Evolutionary conservation across 1,140 invertebrate genomes (phyloP).

Genomic region (Aphelenchoides avenae): DNA sequence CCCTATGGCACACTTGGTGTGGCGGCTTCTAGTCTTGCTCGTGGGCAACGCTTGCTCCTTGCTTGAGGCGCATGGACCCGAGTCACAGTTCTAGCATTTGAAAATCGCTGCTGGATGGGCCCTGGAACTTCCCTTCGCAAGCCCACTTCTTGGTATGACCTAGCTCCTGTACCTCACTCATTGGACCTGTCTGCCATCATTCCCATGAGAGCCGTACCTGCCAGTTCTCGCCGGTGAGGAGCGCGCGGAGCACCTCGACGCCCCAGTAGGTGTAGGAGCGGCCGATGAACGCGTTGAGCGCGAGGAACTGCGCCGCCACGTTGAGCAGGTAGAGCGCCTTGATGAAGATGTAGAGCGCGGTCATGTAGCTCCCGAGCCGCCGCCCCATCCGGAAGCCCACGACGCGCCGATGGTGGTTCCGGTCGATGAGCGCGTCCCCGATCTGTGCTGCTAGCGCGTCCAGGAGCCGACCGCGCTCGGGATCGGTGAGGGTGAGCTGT

Average conservation of each 20-base stretch:
- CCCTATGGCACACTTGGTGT: no score
- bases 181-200: no score
- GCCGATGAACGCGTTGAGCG: slow-evolving; percentile 63
- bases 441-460: slow-evolving; percentile 5
- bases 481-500: slow-evolving; percentile 1
- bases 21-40: no score
- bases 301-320: slow-evolving; percentile 62
- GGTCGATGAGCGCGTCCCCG: slow-evolving; percentile 4
- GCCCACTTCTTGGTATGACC: no score
- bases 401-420: slow-evolving; percentile 14
- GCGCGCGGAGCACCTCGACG: slow-evolving; percentile 50
- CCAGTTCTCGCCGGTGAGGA: slow-evolving; percentile 35
- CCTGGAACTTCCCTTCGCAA: no score
- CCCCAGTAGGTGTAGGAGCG: slow-evolving; percentile 61
- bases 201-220: background rate
- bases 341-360: slow-evolving; percentile 62
- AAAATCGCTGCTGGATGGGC: no score
- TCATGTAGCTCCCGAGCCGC: slow-evolving; percentile 62
- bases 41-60: no score
- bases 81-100: no score
- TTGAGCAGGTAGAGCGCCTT: slow-evolving; percentile 63
- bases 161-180: no score
- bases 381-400: slow-evolving; percentile 48
- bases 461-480: slow-evolving; percentile 1
- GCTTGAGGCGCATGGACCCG: no score